Conservation (phyloP, 2,113 vertebrate genomes). For the Theropithecus gelada region DNA sequence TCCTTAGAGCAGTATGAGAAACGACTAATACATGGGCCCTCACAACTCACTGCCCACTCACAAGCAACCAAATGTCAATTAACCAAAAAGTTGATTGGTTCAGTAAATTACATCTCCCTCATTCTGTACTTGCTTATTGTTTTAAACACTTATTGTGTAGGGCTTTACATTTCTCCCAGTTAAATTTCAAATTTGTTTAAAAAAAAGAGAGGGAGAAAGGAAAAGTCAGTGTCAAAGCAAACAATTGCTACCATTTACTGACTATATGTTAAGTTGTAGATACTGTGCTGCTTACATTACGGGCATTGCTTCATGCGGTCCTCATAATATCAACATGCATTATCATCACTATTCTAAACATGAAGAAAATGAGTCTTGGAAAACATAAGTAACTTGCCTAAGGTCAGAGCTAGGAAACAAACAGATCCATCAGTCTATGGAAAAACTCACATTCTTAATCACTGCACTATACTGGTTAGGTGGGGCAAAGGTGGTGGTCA, state of each 20-base stretch:
- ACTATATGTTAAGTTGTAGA: neutral
- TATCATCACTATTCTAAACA: neutral
- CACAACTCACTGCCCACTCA: neutral
- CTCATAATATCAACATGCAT: neutral
- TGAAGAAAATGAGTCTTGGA: neutral
- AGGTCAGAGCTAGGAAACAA: conserved; percentile 13
- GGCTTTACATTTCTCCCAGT: neutral
- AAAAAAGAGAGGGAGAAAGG: neutral
- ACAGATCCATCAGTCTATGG: neutral
- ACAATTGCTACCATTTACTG: neutral
- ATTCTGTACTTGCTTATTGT: neutral
- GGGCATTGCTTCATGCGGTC: neutral
- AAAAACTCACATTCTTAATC: neutral
- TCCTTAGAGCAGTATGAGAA: no score
- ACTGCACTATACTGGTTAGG: neutral
- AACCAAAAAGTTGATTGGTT: neutral
- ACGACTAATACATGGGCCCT: neutral
- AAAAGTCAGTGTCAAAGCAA: neutral
- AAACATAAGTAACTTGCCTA: neutral
- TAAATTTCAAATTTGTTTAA: conserved; percentile 20
- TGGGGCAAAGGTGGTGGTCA: neutral
- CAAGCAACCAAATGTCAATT: neutral
- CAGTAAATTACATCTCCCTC: neutral
- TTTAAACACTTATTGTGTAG: neutral
- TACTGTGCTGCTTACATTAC: neutral